phyloP scores from a whole-genome alignment of 2,113 vertebrate genomes.

The human region DNA sequence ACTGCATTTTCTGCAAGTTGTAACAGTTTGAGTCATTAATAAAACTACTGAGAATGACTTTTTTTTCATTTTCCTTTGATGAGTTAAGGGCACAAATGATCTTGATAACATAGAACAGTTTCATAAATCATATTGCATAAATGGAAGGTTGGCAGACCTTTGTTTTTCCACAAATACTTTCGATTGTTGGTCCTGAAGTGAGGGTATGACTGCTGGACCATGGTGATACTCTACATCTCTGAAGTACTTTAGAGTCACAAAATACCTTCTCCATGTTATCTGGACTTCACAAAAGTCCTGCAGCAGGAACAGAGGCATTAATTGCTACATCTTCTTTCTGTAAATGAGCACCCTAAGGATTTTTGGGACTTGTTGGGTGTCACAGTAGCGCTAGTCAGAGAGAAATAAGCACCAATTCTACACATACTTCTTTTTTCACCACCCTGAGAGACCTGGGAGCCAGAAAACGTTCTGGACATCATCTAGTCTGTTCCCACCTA shows the following conservation, averaged over 20 bases:
- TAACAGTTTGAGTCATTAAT: background rate
- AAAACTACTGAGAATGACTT: constrained; percentile 5
- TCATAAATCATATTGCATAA: background rate
- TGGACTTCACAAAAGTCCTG: background rate
- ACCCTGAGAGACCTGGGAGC: background rate
- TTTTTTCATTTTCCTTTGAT: background rate
- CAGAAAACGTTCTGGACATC: background rate
- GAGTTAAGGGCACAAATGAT: background rate
- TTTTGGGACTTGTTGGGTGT: background rate
- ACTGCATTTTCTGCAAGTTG: background rate
- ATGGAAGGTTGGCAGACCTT: background rate
- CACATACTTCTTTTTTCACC: background rate
- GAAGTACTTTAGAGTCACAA: background rate
- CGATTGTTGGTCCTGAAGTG: background rate
- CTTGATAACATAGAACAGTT: background rate
- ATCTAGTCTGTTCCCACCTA: background rate
- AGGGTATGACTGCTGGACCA: background rate
- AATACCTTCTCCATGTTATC: background rate
- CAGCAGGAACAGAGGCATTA: background rate
- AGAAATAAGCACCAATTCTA: background rate
- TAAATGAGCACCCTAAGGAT: background rate
- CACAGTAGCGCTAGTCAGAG: background rate
- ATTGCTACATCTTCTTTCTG: background rate
- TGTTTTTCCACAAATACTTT: background rate
- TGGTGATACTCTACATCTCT: background rate